A percentile compares a stretch with the other conserved stretches of the same genome.
phyloP scores from a whole-genome alignment of 2,113 vertebrate species.

The Sinocyclocheilus anophthalmus region DNA sequence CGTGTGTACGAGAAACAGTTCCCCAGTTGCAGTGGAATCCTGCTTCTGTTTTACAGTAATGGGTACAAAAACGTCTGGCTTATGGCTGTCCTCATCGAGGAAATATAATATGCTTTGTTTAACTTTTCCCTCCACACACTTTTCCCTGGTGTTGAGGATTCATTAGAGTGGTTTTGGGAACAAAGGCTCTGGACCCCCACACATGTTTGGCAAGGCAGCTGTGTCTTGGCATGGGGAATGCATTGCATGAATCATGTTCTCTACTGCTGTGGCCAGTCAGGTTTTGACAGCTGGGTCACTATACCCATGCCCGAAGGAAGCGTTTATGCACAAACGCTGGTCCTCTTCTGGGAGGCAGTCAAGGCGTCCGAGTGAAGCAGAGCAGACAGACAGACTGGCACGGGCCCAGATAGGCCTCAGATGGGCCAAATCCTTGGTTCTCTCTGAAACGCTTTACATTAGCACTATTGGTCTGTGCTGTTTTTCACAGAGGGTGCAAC shows the following conservation, averaged over 20 bases:
- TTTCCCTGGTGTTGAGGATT: constrained; percentile 51
- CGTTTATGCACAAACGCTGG: constrained; percentile 51
- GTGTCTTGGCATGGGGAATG: constrained; percentile 46
- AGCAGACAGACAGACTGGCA: constrained; percentile 44
- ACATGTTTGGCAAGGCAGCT: constrained; percentile 35
- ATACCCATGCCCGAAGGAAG: constrained; percentile 53
- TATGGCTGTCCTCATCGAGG: constrained; percentile 53
- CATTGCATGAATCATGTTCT: constrained; percentile 54
- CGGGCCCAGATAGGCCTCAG: constrained; percentile 25
- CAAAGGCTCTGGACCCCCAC: constrained; percentile 49
- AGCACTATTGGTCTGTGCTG: constrained; percentile 27
- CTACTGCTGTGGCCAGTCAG: constrained; percentile 54
- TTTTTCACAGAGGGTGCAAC: constrained; percentile 19
- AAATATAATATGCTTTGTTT: constrained; percentile 60
- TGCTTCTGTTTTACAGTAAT: constrained; percentile 59
- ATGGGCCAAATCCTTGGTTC: constrained; percentile 35
- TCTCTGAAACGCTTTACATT: constrained; percentile 34
- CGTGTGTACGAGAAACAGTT: constrained; percentile 31
- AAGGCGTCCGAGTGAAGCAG: constrained; percentile 42
- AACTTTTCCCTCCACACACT: constrained; percentile 53
- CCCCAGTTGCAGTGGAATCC: constrained; percentile 55
- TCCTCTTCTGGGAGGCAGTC: constrained; percentile 42
- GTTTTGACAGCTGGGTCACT: constrained; percentile 59
- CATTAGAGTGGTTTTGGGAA: constrained; percentile 59
- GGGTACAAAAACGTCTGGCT: constrained; percentile 50